phyloP scores from a whole-genome alignment of 2,888 invertebrate species.

The Lobophora halterata region DNA sequence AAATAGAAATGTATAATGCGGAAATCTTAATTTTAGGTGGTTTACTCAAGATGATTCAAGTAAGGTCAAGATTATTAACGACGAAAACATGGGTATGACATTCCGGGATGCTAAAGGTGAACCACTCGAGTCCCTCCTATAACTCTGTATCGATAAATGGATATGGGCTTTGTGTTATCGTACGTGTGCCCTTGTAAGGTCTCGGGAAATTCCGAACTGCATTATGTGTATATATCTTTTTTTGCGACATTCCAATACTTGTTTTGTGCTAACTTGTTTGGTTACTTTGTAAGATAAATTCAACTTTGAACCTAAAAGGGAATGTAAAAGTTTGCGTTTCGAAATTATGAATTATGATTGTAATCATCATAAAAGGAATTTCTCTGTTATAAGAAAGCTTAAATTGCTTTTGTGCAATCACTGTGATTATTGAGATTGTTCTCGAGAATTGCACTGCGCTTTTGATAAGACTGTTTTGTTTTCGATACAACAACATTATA shows the following conservation, averaged over 20 bases:
- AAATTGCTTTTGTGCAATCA: constrained; percentile 21
- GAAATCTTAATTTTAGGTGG: constrained; percentile 18
- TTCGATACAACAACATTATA: constrained; percentile 9
- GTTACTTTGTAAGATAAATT: background rate
- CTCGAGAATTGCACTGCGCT: constrained; percentile 18
- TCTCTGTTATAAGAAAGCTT: constrained; percentile 21
- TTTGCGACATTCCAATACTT: background rate
- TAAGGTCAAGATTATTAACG: constrained; percentile 40
- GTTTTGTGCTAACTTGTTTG: constrained; percentile 8
- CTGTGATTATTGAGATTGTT: constrained; percentile 20
- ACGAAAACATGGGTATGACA: constrained; percentile 33
- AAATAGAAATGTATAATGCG: constrained; percentile 20
- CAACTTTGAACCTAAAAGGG: constrained; percentile 9
- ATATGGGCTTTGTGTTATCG: constrained; percentile 16
- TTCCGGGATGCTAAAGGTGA: constrained; percentile 47
- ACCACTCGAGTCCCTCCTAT: no score
- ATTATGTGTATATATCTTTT: constrained; percentile 17
- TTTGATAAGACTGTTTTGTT: constrained; percentile 15
- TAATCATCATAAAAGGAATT: constrained; percentile 19
- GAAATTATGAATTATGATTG: constrained; percentile 6
- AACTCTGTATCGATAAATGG: no score
- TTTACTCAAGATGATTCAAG: constrained; percentile 27
- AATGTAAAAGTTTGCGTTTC: constrained; percentile 6
- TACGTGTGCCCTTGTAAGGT: constrained; percentile 16
- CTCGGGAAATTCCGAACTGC: constrained; percentile 18